Evolutionary conservation across 2,797 vertebrate genomes (phyloP).

Genomic region (Argya squamiceps): DNA sequence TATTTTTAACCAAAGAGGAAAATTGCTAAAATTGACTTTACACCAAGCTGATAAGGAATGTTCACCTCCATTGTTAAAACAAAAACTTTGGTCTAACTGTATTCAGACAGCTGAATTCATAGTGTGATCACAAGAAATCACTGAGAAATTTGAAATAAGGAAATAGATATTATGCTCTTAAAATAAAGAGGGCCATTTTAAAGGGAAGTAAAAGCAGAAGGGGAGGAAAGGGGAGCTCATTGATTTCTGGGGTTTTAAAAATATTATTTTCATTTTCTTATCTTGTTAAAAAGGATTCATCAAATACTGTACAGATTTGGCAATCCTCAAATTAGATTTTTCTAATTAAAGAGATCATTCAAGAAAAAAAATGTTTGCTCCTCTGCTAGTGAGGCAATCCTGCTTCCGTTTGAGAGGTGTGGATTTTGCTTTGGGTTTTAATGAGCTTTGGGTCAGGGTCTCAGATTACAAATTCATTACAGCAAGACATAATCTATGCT

Average conservation of each 20-base stretch:
- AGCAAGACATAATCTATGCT: background rate
- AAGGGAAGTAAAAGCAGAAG: rapidly evolving
- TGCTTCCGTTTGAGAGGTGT: background rate
- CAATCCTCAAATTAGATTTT: background rate
- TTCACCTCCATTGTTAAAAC: background rate
- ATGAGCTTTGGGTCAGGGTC: background rate
- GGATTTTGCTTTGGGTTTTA: background rate
- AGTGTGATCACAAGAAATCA: background rate
- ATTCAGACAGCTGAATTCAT: background rate
- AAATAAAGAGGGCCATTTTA: background rate
- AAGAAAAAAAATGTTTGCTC: background rate
- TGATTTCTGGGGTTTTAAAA: background rate
- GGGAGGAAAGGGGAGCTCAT: rapidly evolving
- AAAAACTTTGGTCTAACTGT: background rate
- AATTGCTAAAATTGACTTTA: background rate
- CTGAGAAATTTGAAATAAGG: background rate
- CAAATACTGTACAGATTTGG: background rate
- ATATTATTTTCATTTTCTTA: background rate
- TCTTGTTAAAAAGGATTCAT: background rate
- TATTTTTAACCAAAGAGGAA: background rate
- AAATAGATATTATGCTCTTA: background rate
- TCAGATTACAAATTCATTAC: background rate
- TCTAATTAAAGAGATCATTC: background rate
- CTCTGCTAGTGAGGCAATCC: background rate
- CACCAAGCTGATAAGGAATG: background rate